Base-by-base conservation (phyloP, 30 jellyfish, hydroid and myxozoan genomes). In the Hydractinia echinata region DNA sequence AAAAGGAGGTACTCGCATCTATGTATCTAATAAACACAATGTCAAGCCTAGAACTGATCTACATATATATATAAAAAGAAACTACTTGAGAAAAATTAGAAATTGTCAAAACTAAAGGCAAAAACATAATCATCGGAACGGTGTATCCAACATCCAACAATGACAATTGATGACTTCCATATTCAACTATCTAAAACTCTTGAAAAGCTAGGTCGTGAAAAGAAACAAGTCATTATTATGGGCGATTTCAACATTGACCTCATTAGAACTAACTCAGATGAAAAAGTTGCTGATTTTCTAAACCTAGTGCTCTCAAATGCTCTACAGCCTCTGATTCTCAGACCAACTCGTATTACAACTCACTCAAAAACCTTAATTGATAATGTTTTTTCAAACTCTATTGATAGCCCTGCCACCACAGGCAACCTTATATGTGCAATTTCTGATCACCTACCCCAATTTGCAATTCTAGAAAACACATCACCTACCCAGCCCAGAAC, bases 361-460 rank as follows among this genome's bases (percentile, higher is more conserved):
- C 13, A n/a, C 68, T 56, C 68, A 56, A 56, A 56, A 56, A 56
- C 68, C n/a, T n/a, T 56, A 10, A 56, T 56, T 56, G 68, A 56
- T 56, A 56, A 56, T 56, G n/a, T 56, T n/a, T 56, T 56, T 56
- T 56, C 68, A 56, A 56, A 56, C n/a, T 56, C n/a, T 56, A 56
- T 56, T n/a, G n/a, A 10, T n/a, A 56, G 13, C n/a, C 13, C 10
- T 9, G 10, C n/a, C n/a, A 9, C n/a, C n/a, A 9, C 68, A 56
- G 10, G 68, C n/a, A 56, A 56, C 68, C 68, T 56, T 10, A 56
- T 56, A 56, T 56, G 68, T n/a, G 10, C 68, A 9, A 56, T 56
- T n/a, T n/a, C n/a, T n/a, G n/a, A n/a, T n/a, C n/a, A n/a, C n/a
- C n/a, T n/a, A n/a, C n/a, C n/a, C n/a, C n/a, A n/a, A n/a, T n/a